These are phyloP conservation scores for Drosophila varians DNA, from an alignment of 1,140 invertebrate genomes.

Conservation along the genomic window DNA sequence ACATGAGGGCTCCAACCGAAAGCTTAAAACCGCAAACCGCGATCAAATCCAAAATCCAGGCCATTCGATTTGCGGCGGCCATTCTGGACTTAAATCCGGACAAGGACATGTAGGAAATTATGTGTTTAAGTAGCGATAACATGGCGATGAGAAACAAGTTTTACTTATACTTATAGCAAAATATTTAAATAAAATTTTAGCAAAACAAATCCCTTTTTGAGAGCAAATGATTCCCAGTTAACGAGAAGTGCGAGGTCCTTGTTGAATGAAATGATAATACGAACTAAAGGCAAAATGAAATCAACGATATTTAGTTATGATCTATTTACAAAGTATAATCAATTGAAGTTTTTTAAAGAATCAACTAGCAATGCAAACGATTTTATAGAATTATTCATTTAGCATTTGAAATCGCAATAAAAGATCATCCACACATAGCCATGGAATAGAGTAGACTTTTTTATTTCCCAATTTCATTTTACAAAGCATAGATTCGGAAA, in stretches of 20 bases:
- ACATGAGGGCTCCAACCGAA: conserved; percentile 31
- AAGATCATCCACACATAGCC: conserved; percentile 45
- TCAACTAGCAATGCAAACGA: conserved; percentile 48
- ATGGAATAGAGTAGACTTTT: conserved; percentile 32
- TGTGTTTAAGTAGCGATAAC: conserved; percentile 52
- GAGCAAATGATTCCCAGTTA: conserved; percentile 29
- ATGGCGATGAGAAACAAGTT: conserved; percentile 44
- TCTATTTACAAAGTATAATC: conserved; percentile 74
- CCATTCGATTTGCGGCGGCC: conserved; percentile 30
- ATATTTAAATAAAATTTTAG: conserved; percentile 80
- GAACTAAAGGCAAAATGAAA: conserved; percentile 19
- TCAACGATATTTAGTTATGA: conserved; percentile 75
- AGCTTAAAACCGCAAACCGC: conserved; percentile 33
- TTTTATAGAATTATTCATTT: conserved; percentile 72
- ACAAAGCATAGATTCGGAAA: conserved; percentile 31
- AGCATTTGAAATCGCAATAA: conserved; percentile 33
- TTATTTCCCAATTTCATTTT: conserved; percentile 52
- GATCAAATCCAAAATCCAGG: conserved; percentile 27
- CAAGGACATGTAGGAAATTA: conserved; percentile 30
- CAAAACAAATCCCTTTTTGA: conserved; percentile 60
- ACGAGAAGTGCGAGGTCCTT: conserved; percentile 1
- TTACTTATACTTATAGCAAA: conserved; percentile 81
- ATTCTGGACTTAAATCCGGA: conserved; percentile 5
- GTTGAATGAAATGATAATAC: conserved; percentile 16
- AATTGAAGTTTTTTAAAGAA: conserved; percentile 68